Conservation (phyloP, 2,113 vertebrate species). For the Notarius quadriscutis region DNA sequence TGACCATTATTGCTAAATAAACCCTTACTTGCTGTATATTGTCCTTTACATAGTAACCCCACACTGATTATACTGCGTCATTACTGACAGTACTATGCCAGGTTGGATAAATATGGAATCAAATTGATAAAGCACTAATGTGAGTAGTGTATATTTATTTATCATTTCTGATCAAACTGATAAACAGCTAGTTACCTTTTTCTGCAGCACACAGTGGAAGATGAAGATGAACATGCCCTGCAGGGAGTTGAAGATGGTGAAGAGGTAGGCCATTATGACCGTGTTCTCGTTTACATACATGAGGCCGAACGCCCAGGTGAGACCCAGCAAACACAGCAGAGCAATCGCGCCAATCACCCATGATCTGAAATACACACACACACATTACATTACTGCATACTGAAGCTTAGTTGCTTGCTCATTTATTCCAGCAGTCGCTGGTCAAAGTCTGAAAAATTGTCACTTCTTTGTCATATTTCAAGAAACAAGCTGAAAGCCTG, state of each 20-base stretch:
- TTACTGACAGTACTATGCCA: not conserved
- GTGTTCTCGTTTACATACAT: constrained; percentile 99
- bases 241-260: constrained; percentile 99
- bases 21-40: too few relatives aligned
- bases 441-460: not conserved
- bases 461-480: not conserved
- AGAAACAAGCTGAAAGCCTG: too few relatives aligned
- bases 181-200: constrained; percentile 80
- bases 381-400: not conserved
- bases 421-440: not conserved
- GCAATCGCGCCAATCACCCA: constrained; percentile 99
- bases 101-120: not conserved
- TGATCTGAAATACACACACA: constrained; percentile 62
- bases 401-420: not conserved
- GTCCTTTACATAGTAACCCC: too few relatives aligned
- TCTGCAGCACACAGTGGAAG: constrained; percentile 99
- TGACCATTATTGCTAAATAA: too few relatives aligned
- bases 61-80: not conserved
- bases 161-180: not conserved
- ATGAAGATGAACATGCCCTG: constrained; percentile 99
- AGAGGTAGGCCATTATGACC: constrained; percentile 99
- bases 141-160: too few relatives aligned
- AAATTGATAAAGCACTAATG: not conserved
- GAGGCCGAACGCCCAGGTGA: constrained; percentile 98
- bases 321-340: constrained; percentile 92